Conservation (phyloP, 2,888 invertebrate genomes). For the Xestia xanthographa region DNA sequence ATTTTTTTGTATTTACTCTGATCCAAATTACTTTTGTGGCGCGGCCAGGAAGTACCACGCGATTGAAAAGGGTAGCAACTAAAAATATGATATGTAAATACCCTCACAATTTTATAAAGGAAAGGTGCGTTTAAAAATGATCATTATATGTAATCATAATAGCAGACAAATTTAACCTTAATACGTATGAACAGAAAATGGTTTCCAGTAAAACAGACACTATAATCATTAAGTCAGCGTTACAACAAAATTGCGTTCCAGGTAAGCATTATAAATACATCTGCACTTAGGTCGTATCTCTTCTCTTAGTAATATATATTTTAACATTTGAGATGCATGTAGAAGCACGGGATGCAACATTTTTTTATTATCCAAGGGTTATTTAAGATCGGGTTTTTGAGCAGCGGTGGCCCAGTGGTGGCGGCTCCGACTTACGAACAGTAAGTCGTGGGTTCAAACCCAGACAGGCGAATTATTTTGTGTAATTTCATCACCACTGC, state of each 20-base stretch:
- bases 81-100: background rate
- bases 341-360: background rate
- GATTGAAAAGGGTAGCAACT: conserved; percentile 16
- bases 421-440: too few species aligned
- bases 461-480: too few species aligned
- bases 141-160: background rate
- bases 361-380: background rate
- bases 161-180: background rate
- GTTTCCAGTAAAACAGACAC: background rate
- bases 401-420: too few species aligned
- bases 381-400: too few species aligned
- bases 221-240: background rate
- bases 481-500: too few species aligned
- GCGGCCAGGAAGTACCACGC: too few species aligned
- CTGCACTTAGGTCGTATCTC: background rate
- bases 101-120: background rate
- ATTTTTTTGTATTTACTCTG: too few species aligned
- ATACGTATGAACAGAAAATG: background rate
- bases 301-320: background rate
- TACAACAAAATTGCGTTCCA: conserved; percentile 10
- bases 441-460: too few species aligned
- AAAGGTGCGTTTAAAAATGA: conserved; percentile 6
- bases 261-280: background rate
- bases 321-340: background rate
- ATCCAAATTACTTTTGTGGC: too few species aligned